Percentiles rank a stretch among this genome's conserved stretches.
Evolutionary conservation across 2,888 invertebrate species (phyloP).

Genomic region (Conistra vaccinii): DNA sequence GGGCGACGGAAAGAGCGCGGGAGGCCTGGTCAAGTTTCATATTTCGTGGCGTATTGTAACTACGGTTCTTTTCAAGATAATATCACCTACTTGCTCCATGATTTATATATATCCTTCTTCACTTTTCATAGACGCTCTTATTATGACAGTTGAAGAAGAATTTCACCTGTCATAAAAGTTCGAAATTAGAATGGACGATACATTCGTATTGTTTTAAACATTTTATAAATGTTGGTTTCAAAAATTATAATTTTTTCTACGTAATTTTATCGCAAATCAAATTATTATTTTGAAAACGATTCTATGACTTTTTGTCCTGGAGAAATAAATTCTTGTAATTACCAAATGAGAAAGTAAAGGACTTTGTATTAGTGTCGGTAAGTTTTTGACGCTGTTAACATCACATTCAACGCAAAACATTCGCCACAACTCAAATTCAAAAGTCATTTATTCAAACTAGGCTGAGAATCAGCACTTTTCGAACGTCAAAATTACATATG

Average conservation of each 20-base stretch:
- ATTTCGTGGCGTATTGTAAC: no score
- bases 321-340: background rate
- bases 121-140: constrained; percentile 5
- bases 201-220: constrained; percentile 10
- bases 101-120: background rate
- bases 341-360: constrained; percentile 17
- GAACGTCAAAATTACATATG: no score
- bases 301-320: background rate
- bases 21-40: no score
- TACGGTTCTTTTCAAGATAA: no score
- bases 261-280: background rate
- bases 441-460: no score
- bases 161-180: constrained; percentile 12
- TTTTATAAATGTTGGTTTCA: constrained; percentile 9
- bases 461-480: no score
- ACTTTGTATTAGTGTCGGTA: constrained; percentile 11
- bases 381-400: background rate
- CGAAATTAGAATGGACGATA: constrained; percentile 36
- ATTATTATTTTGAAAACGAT: constrained; percentile 11
- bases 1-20: no score
- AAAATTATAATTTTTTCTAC: constrained; percentile 1
- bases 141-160: constrained; percentile 31
- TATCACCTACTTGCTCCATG: background rate
- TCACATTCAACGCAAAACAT: background rate
- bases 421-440: no score